Conservation (phyloP, 2,797 vertebrate species). For the Mionectes olivaceus region DNA sequence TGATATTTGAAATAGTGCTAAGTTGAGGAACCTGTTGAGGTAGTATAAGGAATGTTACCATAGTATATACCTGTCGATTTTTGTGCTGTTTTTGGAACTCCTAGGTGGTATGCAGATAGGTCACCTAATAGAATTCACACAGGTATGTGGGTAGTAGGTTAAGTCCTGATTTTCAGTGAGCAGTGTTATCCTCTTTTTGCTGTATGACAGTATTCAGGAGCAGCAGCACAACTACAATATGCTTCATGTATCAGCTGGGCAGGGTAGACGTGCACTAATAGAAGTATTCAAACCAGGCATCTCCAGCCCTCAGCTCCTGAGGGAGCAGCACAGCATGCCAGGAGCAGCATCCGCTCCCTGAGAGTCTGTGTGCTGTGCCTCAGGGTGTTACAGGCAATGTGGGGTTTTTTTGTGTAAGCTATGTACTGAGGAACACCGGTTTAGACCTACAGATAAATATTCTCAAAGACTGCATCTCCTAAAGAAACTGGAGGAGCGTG, state of each 20-base stretch:
- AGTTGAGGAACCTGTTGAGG: background rate
- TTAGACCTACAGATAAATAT: background rate
- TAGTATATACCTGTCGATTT: background rate
- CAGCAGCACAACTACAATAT: background rate
- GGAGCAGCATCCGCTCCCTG: background rate
- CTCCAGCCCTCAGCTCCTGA: background rate
- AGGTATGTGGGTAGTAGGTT: background rate
- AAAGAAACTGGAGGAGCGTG: background rate
- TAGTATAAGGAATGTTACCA: background rate
- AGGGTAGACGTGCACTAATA: rapidly evolving
- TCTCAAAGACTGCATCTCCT: background rate
- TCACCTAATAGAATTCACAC: background rate
- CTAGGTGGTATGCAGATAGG: background rate
- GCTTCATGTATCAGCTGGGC: background rate
- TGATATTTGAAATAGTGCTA: background rate
- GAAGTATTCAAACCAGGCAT: background rate
- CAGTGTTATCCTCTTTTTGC: background rate
- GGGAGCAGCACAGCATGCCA: background rate
- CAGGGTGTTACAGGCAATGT: background rate
- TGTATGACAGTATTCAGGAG: background rate
- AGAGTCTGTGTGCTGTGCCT: background rate
- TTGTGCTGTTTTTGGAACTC: background rate
- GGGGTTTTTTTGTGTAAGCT: background rate
- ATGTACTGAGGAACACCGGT: background rate
- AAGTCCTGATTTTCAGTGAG: background rate